These are phyloP conservation scores for Eubasilissa regina DNA, from an alignment of 1,140 invertebrate genomes.

Conservation along the genomic window DNA sequence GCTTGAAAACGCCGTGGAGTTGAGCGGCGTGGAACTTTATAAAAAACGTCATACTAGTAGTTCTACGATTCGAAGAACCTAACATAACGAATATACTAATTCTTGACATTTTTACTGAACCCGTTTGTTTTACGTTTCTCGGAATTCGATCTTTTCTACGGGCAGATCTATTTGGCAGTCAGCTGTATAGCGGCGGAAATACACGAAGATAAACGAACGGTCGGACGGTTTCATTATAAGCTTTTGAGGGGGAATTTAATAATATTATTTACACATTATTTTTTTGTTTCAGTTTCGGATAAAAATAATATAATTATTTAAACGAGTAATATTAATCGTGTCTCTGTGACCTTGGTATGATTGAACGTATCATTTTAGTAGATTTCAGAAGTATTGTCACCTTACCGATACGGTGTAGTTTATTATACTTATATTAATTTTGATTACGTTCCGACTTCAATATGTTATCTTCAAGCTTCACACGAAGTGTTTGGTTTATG, in stretches of 20 bases:
- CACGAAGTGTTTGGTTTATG: too few species aligned
- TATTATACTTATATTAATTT: neutral
- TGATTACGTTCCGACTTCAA: neutral
- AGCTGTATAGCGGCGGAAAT: slow-evolving; percentile 36
- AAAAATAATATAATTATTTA: too few species aligned
- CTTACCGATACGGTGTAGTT: neutral
- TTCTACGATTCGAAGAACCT: neutral
- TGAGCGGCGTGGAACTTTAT: neutral
- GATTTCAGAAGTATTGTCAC: too few species aligned
- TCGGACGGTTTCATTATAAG: neutral
- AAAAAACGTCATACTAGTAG: neutral
- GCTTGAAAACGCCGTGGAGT: neutral
- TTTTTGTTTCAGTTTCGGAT: too few species aligned
- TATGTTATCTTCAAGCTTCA: neutral
- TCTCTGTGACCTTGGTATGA: too few species aligned
- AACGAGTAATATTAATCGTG: too few species aligned
- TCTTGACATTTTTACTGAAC: neutral
- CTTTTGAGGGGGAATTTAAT: neutral
- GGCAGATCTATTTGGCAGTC: slow-evolving; percentile 12
- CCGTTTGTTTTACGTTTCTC: neutral
- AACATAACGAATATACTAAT: neutral
- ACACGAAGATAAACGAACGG: slow-evolving; percentile 20
- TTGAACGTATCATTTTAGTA: too few species aligned
- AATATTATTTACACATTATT: too few species aligned
- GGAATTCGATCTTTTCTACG: neutral